These are phyloP conservation scores for Watsonalla cultraria DNA, from an alignment of 2,888 invertebrate genomes.

Conservation along the genomic window DNA sequence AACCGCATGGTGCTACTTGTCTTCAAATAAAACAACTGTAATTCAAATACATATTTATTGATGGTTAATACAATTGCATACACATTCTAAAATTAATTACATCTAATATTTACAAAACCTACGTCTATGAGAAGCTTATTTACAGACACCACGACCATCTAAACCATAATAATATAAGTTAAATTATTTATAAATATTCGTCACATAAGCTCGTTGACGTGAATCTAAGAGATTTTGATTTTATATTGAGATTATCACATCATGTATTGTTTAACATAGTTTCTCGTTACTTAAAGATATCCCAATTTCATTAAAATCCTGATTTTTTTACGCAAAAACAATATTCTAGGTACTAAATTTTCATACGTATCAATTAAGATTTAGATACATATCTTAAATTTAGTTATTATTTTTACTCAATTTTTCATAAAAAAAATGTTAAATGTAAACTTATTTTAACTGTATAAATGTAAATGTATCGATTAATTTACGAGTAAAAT, in stretches of 20 bases:
- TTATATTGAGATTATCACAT: too few relatives aligned
- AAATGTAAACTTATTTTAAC: slow-evolving; percentile 40
- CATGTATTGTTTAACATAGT: too few relatives aligned
- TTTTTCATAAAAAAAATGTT: slow-evolving; percentile 18
- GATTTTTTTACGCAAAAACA: not conserved
- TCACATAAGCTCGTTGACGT: not conserved
- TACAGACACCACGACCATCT: not conserved
- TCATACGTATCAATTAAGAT: slow-evolving; percentile 39
- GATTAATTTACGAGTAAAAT: slow-evolving; percentile 19
- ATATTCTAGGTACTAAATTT: slow-evolving; percentile 41
- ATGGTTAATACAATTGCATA: not conserved
- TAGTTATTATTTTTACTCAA: slow-evolving; percentile 18
- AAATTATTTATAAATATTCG: not conserved
- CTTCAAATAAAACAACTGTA: too few relatives aligned
- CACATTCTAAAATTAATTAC: not conserved
- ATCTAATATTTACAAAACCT: too few relatives aligned
- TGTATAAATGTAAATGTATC: slow-evolving; percentile 59
- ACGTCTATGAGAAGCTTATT: too few relatives aligned
- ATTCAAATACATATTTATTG: too few relatives aligned
- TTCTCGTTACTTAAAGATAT: too few relatives aligned
- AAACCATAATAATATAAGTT: not conserved
- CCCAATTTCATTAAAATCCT: too few relatives aligned
- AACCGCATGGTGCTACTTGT: too few relatives aligned
- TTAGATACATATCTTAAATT: slow-evolving; percentile 50
- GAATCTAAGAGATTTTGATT: too few relatives aligned